phyloP scores from a whole-genome alignment of 2,888 invertebrate genomes.

The Galerucella calmariensis region DNA sequence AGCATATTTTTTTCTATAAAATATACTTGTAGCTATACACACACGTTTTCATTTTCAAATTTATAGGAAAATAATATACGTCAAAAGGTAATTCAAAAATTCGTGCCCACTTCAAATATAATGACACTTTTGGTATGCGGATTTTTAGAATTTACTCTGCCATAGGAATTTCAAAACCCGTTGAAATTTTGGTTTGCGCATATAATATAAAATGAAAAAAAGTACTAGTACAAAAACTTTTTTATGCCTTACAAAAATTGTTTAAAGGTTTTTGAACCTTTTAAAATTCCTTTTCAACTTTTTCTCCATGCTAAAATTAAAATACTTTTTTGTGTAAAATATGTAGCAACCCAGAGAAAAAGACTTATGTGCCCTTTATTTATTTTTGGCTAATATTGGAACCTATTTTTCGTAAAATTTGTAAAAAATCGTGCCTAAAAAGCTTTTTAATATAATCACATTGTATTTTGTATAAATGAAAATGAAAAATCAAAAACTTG shows the following conservation, averaged over 20 bases:
- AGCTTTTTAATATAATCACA: slow-evolving; percentile 51
- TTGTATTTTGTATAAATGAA: slow-evolving; percentile 48
- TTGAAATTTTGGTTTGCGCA: not conserved
- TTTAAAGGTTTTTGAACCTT: not conserved
- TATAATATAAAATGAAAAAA: not conserved
- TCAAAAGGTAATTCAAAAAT: not conserved
- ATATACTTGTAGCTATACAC: not conserved
- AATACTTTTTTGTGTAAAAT: slow-evolving; percentile 42
- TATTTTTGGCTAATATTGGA: slow-evolving; percentile 44
- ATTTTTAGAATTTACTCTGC: not conserved
- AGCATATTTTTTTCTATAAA: not conserved
- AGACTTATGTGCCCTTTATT: slow-evolving; percentile 49
- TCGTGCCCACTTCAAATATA: not conserved
- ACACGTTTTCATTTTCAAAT: not conserved
- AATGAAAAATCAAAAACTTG: slow-evolving; percentile 38
- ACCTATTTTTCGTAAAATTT: slow-evolving; percentile 50
- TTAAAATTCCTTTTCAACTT: not conserved
- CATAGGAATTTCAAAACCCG: not conserved
- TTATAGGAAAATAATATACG: too few species aligned
- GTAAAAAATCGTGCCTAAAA: slow-evolving; percentile 55
- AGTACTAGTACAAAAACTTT: slow-evolving; percentile 14
- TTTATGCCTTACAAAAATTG: slow-evolving; percentile 8
- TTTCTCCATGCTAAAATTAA: not conserved
- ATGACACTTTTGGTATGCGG: not conserved
- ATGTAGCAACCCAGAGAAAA: slow-evolving; percentile 52